Conservation (phyloP, 1,140 invertebrate species). For the Drosophila kurseongensis region DNA sequence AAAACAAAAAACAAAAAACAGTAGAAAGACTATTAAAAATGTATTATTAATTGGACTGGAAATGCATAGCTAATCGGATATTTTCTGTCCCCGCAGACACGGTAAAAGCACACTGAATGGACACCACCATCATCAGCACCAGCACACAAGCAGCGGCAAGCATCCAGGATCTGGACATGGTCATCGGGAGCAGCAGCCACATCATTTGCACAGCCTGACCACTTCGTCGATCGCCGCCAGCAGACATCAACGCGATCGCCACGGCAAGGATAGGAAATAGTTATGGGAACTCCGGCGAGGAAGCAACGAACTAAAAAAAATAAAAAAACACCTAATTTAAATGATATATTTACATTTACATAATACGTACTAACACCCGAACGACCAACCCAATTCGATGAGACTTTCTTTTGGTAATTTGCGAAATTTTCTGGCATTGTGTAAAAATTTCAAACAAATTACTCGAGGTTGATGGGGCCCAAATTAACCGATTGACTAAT, state of each 20-base stretch:
- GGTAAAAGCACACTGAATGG: constrained; percentile 81
- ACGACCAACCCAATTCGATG: constrained; percentile 26
- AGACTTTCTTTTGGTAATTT: constrained; percentile 67
- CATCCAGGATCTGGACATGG: constrained; percentile 42
- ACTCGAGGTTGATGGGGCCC: constrained; percentile 35
- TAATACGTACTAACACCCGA: constrained; percentile 35
- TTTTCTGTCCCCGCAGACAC: constrained; percentile 54
- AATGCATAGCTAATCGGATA: constrained; percentile 6
- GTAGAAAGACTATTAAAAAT: constrained; percentile 51
- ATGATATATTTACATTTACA: constrained; percentile 38
- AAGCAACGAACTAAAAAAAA: constrained; percentile 57
- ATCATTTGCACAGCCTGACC: constrained; percentile 66
- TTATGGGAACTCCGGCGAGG: constrained; percentile 14
- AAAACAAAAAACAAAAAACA: constrained; percentile 27
- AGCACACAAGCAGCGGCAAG: constrained; percentile 50
- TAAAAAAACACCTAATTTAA: constrained; percentile 32
- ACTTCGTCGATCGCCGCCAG: constrained; percentile 66
- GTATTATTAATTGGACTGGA: neutral
- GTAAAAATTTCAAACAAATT: constrained; percentile 73
- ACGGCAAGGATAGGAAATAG: constrained; percentile 79
- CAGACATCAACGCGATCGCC: constrained; percentile 69
- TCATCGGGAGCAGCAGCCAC: constrained; percentile 52
- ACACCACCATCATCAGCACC: constrained; percentile 58
- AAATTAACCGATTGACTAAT: constrained; percentile 28
- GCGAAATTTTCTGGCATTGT: constrained; percentile 65